Percentiles rank a stretch among this genome's conserved stretches.
phyloP scores from a whole-genome alignment of 1,140 invertebrate genomes.

The Eurytemora carolleeae region DNA sequence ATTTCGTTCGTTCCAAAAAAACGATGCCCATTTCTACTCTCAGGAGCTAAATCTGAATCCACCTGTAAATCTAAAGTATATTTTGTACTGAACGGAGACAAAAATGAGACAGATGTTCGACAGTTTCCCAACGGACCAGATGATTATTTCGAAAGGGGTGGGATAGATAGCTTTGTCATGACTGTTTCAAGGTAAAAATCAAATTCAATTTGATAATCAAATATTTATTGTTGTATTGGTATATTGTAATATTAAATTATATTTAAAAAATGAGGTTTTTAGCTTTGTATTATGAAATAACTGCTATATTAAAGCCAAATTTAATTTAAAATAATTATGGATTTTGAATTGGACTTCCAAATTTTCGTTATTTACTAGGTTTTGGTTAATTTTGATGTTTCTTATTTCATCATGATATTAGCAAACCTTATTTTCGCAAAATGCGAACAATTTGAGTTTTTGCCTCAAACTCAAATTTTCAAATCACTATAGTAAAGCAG shows the following conservation, averaged over 20 bases:
- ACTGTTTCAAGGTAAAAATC: slow-evolving; percentile 25
- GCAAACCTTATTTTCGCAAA: no score
- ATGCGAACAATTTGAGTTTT: no score
- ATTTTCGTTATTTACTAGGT: background rate
- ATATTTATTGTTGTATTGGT: background rate
- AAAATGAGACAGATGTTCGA: background rate
- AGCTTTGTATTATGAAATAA: no score
- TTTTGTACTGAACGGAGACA: background rate
- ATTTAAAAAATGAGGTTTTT: no score
- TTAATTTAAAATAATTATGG: slow-evolving; percentile 1
- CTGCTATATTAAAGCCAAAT: no score
- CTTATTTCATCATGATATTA: background rate
- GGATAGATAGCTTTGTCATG: slow-evolving; percentile 31
- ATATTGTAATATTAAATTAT: no score
- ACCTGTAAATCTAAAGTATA: background rate
- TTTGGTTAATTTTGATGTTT: background rate
- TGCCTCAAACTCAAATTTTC: no score
- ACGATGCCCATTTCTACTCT: no score
- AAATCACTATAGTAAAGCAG: no score
- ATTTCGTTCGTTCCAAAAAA: no score
- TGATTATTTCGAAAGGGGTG: slow-evolving; percentile 25
- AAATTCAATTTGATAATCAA: background rate
- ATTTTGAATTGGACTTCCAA: background rate
- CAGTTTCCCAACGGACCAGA: background rate
- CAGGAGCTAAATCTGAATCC: background rate